Base-by-base conservation (phyloP, 2,888 invertebrate species). In the Exocentrus adspersus region DNA sequence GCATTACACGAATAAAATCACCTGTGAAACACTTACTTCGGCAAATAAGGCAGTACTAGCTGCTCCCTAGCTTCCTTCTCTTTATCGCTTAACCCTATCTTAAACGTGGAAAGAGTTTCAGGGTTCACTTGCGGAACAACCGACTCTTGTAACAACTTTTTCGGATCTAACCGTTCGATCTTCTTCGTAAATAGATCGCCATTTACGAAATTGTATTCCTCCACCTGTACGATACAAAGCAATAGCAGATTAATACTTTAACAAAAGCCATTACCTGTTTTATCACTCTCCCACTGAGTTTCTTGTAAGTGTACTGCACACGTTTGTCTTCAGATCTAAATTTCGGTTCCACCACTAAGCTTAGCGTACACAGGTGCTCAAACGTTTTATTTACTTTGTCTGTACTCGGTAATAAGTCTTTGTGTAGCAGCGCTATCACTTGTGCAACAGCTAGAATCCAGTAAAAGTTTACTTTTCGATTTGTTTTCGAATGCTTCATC, bases 21-120 rank as follows among this genome's bases (percentile, higher is more conserved):
- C 6, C 51, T n/a, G n/a, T n/a, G n/a, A n/a, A n/a, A n/a, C n/a
- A 62, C 74, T 70, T 80, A 85, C 86, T 80, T 83, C 53, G 80
- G 81, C 58, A 84, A 76, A 75, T 90, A 90, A 0, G 90, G 90
- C 58, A 90, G 81, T 62, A 88, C 84, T 32, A 90, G 62, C 50
- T 71, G 69, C 52, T 76, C 73, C 32, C 78, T 87, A 9, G 88
- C 87, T 70, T 87, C 81, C 71, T 87, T 87, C 57, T 89, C 89
- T 59, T 84, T 82, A 66, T 89, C 88, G 60, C 86, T 87, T 0
- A 89, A 82, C 74, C 87, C 87, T 72, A 90, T 87, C 81, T 87
- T 89, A 75, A 90, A 90, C 58, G 90, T 89, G 0, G 89, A 82
- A 4, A 89, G 77, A 78, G 82, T 76, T 81, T 85, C 74, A 72